Percentiles rank a stretch among this genome's conserved stretches.
phyloP scores from a whole-genome alignment of 2,113 vertebrate species.

The Semicossyphus pulcher region DNA sequence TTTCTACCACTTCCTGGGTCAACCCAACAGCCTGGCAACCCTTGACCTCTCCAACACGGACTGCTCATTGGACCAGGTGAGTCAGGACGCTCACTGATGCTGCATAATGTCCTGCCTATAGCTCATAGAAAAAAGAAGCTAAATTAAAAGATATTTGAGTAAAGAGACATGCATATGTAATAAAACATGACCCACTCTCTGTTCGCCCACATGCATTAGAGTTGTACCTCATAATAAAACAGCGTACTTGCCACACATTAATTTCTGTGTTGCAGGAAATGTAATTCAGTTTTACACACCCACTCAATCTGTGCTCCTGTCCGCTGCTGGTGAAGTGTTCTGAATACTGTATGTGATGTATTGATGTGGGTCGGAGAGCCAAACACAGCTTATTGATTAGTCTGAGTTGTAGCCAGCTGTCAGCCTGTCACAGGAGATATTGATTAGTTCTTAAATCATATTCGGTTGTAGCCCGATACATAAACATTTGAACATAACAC shows the following conservation, averaged over 20 bases:
- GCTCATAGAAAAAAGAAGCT: background rate
- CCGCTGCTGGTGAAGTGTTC: constrained; percentile 16
- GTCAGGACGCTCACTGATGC: background rate
- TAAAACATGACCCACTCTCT: background rate
- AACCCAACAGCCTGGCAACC: constrained; percentile 73
- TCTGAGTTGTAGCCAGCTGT: constrained; percentile 72
- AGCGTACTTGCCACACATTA: background rate
- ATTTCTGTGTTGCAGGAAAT: constrained; percentile 33
- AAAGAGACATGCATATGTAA: background rate
- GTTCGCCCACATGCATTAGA: background rate
- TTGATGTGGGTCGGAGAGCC: constrained; percentile 58
- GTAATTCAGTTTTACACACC: constrained; percentile 39
- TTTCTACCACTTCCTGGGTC: constrained; percentile 78
- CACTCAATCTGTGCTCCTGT: constrained; percentile 28
- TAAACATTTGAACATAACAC: constrained; percentile 4
- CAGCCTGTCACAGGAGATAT: constrained; percentile 59
- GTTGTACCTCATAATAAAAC: background rate
- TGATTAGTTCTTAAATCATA: constrained; percentile 62
- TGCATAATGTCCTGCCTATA: background rate
- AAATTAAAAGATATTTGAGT: background rate
- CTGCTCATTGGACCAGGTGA: constrained; percentile 79
- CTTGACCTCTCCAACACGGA: constrained; percentile 81
- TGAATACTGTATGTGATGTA: constrained; percentile 61
- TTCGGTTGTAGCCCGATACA: constrained; percentile 9
- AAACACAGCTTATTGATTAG: constrained; percentile 72